Evolutionary conservation across 2,888 invertebrate genomes (phyloP).

Genomic region (Himalopsyche kuldschensis): DNA sequence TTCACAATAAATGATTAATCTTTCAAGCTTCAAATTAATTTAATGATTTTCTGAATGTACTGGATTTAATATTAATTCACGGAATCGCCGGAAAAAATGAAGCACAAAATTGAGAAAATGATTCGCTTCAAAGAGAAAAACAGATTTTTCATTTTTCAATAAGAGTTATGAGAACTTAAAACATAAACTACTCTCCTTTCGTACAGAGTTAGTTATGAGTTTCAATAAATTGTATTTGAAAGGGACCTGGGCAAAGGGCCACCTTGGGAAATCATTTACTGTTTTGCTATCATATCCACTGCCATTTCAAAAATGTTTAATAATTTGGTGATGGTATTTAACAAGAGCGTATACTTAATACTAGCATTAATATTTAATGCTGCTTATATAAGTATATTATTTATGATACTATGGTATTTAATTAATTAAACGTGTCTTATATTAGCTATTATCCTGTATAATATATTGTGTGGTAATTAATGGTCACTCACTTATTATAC

Average conservation of each 20-base stretch:
- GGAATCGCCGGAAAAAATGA: not conserved
- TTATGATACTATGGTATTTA: too few species aligned
- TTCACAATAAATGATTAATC: too few species aligned
- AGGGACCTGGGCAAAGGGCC: not conserved
- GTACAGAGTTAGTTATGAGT: slow-evolving; percentile 3
- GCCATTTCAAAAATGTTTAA: not conserved
- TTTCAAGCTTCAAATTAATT: too few species aligned
- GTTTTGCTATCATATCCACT: not conserved
- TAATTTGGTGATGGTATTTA: not conserved
- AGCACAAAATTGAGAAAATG: not conserved
- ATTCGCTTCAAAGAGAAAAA: not conserved
- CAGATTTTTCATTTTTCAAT: not conserved
- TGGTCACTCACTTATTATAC: too few species aligned
- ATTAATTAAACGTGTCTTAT: too few species aligned
- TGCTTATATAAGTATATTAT: too few species aligned
- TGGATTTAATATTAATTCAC: not conserved
- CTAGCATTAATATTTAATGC: not conserved
- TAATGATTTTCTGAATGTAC: not conserved
- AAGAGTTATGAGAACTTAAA: not conserved
- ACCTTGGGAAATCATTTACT: slow-evolving; percentile 13
- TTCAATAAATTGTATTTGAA: slow-evolving; percentile 8
- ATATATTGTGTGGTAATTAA: too few species aligned
- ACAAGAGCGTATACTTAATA: not conserved
- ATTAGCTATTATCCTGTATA: too few species aligned
- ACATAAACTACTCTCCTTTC: slow-evolving; percentile 9